These are phyloP conservation scores for Cacajao melanocephalus DNA, from an alignment of 2,797 vertebrate species.

Conservation along the genomic window DNA sequence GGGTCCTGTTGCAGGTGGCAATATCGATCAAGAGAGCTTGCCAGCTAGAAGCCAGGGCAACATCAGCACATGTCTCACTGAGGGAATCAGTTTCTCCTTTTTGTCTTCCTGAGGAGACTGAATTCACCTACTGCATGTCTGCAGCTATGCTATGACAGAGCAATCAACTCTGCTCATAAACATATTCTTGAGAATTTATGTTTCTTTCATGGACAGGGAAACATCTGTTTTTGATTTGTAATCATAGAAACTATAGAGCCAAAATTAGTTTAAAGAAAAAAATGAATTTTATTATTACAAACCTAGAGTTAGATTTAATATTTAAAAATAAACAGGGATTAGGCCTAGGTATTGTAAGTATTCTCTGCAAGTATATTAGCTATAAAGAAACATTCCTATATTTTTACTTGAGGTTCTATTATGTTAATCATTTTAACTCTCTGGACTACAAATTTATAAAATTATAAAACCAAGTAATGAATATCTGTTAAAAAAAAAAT, in stretches of 20 bases:
- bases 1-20: constrained; percentile 60
- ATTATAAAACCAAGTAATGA: neutral
- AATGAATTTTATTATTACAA: no score
- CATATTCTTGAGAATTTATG: neutral
- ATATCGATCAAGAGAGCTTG: constrained; percentile 78
- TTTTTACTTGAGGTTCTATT: neutral
- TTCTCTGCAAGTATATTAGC: neutral
- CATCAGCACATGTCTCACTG: constrained; percentile 85
- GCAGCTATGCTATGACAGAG: neutral
- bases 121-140: constrained; percentile 58
- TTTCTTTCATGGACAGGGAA: neutral
- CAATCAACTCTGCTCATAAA: neutral
- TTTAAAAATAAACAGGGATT: neutral
- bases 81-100: neutral
- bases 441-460: neutral
- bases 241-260: constrained; percentile 62
- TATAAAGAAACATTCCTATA: neutral
- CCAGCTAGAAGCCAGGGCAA: constrained; percentile 85
- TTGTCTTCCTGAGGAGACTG: constrained; percentile 83
- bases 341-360: neutral
- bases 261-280: constrained; percentile 43
- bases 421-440: constrained; percentile 7
- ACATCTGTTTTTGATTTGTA: constrained; percentile 30
- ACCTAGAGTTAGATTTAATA: neutral
- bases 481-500: neutral